phyloP scores from a whole-genome alignment of 2,113 vertebrate genomes.

The Genyomyrus donnyi region DNA sequence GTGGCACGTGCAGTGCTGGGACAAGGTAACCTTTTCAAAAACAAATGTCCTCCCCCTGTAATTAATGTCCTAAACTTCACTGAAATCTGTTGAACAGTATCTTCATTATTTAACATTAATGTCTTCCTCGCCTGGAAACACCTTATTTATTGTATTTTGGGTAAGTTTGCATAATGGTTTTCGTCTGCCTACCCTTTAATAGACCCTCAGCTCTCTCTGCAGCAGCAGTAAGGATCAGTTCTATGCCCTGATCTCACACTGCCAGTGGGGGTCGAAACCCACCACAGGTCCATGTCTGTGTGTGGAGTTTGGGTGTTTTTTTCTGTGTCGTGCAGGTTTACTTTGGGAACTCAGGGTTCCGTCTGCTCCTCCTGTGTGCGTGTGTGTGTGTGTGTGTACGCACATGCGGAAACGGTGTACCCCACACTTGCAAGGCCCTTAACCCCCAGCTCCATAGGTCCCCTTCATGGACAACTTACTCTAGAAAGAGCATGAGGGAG shows the following conservation, averaged over 20 bases:
- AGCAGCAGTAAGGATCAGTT: neutral
- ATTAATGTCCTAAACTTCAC: neutral
- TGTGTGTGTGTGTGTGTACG: neutral
- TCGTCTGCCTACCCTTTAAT: neutral
- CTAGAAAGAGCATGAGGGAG: too few relatives aligned
- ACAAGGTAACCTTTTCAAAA: neutral
- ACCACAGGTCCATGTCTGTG: neutral
- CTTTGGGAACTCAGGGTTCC: neutral
- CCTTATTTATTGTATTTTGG: neutral
- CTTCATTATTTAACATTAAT: neutral
- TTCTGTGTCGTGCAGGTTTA: neutral
- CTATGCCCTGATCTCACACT: neutral
- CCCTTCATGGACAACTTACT: too few relatives aligned
- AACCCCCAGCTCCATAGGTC: too few relatives aligned
- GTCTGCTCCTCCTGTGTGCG: neutral
- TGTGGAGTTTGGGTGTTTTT: neutral
- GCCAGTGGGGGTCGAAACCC: neutral
- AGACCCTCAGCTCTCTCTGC: neutral
- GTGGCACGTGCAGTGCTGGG: neutral
- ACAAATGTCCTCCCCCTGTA: neutral
- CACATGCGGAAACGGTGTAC: neutral
- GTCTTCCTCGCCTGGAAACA: neutral
- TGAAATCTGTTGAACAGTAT: neutral
- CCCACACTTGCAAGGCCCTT: neutral
- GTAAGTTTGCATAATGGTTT: neutral